phyloP scores from a whole-genome alignment of 2,797 vertebrate species.

The Novumbra hubbsi region DNA sequence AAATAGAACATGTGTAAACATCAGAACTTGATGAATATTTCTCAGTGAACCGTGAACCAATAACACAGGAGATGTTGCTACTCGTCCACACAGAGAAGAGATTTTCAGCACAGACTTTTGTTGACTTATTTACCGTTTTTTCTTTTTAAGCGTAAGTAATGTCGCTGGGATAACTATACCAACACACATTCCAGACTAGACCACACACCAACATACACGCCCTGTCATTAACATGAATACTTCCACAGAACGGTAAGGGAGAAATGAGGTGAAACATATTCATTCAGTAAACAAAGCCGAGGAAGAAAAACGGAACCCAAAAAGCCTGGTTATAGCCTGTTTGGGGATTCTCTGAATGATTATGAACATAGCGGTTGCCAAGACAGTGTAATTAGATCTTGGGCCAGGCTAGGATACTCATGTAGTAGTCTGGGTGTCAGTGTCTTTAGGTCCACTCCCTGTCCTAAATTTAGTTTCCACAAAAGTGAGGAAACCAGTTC shows the following conservation, averaged over 20 bases:
- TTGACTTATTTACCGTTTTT: not conserved
- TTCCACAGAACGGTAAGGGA: constrained; percentile 3
- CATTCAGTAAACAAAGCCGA: not conserved
- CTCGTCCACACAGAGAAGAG: constrained; percentile 8
- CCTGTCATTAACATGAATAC: constrained; percentile 21
- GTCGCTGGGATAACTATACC: constrained; percentile 33
- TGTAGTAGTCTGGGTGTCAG: too few relatives aligned
- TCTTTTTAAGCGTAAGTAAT: constrained; percentile 22
- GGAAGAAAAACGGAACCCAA: constrained; percentile 18
- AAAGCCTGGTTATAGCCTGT: not conserved
- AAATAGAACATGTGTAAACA: constrained; percentile 33
- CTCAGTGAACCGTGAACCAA: not conserved
- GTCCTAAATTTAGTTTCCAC: too few relatives aligned
- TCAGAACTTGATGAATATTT: constrained; percentile 29
- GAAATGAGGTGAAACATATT: not conserved
- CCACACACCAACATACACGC: constrained; percentile 18
- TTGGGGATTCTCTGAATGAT: not conserved
- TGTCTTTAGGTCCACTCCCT: too few relatives aligned
- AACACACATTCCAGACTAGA: constrained; percentile 28
- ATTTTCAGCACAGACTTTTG: constrained; percentile 17
- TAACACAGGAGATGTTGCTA: constrained; percentile 14
- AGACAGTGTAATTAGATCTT: too few relatives aligned
- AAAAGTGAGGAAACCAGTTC: too few relatives aligned
- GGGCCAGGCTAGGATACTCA: too few relatives aligned
- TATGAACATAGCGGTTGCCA: not conserved